These are phyloP conservation scores for Trichacis sp. DNA, from an alignment of 2,888 invertebrate genomes.

Conservation along the genomic window DNA sequence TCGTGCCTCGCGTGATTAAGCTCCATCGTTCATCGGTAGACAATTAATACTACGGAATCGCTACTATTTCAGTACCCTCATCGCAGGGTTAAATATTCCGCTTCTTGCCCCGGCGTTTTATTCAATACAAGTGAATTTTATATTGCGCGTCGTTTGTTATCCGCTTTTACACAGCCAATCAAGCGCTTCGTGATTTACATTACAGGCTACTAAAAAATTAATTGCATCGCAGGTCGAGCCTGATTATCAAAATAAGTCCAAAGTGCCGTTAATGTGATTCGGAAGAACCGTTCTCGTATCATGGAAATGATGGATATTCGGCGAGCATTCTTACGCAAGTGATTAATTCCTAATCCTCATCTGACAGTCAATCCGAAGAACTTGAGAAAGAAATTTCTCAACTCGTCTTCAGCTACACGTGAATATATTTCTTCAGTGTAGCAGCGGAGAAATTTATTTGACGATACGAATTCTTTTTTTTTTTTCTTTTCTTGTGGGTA, in stretches of 20 bases:
- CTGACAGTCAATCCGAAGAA: not conserved
- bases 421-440: too few relatives aligned
- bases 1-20: conserved; percentile 60
- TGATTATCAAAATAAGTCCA: not conserved
- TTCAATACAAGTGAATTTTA: not conserved
- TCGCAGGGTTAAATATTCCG: not conserved
- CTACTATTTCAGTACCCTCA: conserved; percentile 44
- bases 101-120: not conserved
- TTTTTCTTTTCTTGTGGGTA: too few relatives aligned
- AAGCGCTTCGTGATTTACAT: not conserved
- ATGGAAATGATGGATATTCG: conserved; percentile 3
- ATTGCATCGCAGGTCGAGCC: not conserved
- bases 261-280: conserved; percentile 1
- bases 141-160: not conserved
- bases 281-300: not conserved
- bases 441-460: too few relatives aligned
- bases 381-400: not conserved
- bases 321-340: not conserved
- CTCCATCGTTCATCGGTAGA: conserved; percentile 60
- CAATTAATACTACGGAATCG: conserved; percentile 64
- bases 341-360: not conserved
- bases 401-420: not conserved
- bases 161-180: not conserved
- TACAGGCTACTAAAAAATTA: not conserved
- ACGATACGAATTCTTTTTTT: too few relatives aligned